Conservation (phyloP, 2,797 vertebrate genomes). For the Gymnothorax javanicus region DNA sequence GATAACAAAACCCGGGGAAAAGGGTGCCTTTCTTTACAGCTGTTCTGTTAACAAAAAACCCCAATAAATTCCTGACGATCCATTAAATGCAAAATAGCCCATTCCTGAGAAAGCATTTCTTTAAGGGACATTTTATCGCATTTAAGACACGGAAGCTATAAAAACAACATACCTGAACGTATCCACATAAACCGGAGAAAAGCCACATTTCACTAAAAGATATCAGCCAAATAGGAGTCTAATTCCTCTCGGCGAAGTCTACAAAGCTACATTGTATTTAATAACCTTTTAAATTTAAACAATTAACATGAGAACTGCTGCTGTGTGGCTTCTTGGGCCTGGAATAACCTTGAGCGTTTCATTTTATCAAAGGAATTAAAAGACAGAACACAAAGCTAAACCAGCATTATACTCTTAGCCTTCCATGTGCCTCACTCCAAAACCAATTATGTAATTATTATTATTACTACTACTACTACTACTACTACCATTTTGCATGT, state of each 20-base stretch:
- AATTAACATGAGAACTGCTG: neutral
- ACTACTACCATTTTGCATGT: too few relatives aligned
- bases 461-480: neutral
- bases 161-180: slow-evolving; percentile 9
- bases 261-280: neutral
- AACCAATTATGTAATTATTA: neutral
- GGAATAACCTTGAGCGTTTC: neutral
- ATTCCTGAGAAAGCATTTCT: neutral
- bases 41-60: neutral
- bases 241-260: neutral
- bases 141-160: neutral
- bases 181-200: neutral
- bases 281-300: neutral
- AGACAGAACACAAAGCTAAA: neutral
- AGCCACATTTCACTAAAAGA: neutral
- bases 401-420: neutral
- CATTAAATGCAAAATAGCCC: slow-evolving; percentile 18
- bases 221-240: neutral
- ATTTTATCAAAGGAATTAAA: neutral
- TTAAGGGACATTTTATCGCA: slow-evolving; percentile 7
- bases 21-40: neutral
- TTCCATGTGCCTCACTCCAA: neutral
- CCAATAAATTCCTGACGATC: slow-evolving; percentile 19
- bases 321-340: neutral
- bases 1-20: neutral